Evolutionary conservation across 2,797 vertebrate species (phyloP).

Genomic region (Kryptopterus vitreolus): DNA sequence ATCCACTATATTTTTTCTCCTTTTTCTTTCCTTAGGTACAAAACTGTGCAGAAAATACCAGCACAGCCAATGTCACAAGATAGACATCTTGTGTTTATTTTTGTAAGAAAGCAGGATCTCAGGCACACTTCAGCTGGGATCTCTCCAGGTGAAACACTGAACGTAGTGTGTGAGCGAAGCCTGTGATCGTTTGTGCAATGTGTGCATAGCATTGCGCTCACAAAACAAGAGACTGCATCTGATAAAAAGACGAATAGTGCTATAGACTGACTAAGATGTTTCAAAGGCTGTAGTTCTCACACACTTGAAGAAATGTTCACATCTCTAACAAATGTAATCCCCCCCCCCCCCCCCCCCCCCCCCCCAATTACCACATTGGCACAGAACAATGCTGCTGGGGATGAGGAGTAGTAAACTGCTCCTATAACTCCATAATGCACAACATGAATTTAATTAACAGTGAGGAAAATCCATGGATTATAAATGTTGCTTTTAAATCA

Average conservation of each 20-base stretch:
- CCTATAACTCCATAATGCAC: slow-evolving; percentile 74
- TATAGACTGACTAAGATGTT: background rate
- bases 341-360: slow-evolving; percentile 50
- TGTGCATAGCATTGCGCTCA: background rate
- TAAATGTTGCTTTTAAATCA: slow-evolving; percentile 65
- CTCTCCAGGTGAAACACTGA: slow-evolving; percentile 9
- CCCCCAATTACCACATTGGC: slow-evolving; percentile 69
- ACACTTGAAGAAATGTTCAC: slow-evolving; percentile 65
- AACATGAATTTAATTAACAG: slow-evolving; percentile 70
- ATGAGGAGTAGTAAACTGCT: slow-evolving; percentile 54
- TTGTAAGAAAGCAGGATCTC: background rate
- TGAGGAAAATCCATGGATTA: slow-evolving; percentile 67
- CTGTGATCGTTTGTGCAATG: background rate
- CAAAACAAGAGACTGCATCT: background rate
- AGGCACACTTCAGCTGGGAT: background rate
- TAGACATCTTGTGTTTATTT: background rate
- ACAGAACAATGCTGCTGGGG: slow-evolving; percentile 61
- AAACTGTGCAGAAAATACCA: background rate
- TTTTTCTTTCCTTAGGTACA: background rate
- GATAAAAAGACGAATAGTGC: background rate
- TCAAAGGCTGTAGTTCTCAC: slow-evolving; percentile 59
- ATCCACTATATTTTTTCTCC: background rate
- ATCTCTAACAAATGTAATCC: slow-evolving; percentile 73
- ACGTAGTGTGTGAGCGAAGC: background rate
- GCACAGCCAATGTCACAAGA: background rate